A percentile compares a stretch with the other conserved stretches of the same genome.
Conservation (phyloP, 2,113 vertebrate genomes). For the Shinisaurus crocodilurus region DNA sequence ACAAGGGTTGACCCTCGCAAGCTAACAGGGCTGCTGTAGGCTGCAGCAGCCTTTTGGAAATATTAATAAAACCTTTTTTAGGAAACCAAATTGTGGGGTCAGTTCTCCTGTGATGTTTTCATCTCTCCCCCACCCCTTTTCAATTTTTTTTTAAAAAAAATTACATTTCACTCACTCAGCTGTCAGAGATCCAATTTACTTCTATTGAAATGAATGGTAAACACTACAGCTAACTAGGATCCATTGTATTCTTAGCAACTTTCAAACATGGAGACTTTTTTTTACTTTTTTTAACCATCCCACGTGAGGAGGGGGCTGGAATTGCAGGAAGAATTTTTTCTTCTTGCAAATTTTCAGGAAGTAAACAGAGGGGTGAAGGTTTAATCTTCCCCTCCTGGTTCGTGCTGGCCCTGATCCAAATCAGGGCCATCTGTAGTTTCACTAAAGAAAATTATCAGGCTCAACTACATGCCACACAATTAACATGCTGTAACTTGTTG, state of each 20-base stretch:
- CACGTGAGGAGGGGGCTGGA: too few species aligned
- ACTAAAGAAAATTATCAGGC: too few species aligned
- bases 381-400: too few species aligned
- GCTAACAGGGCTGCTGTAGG: not conserved
- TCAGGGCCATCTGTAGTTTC: too few species aligned
- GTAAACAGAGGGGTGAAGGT: too few species aligned
- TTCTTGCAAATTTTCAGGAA: too few species aligned
- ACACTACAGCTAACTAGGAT: not conserved
- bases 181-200: not conserved
- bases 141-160: too few species aligned
- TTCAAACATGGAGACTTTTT: too few species aligned
- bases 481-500: not conserved
- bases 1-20: not conserved
- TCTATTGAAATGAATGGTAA: not conserved
- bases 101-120: not conserved
- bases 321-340: too few species aligned
- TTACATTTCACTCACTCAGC: not conserved
- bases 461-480: not conserved
- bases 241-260: too few species aligned
- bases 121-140: not conserved
- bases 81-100: not conserved
- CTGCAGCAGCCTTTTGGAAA: not conserved
- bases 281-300: too few species aligned
- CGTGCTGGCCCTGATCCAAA: too few species aligned
- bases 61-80: not conserved